Conservation (phyloP, 2,888 invertebrate genomes). For the Apamea anceps region DNA sequence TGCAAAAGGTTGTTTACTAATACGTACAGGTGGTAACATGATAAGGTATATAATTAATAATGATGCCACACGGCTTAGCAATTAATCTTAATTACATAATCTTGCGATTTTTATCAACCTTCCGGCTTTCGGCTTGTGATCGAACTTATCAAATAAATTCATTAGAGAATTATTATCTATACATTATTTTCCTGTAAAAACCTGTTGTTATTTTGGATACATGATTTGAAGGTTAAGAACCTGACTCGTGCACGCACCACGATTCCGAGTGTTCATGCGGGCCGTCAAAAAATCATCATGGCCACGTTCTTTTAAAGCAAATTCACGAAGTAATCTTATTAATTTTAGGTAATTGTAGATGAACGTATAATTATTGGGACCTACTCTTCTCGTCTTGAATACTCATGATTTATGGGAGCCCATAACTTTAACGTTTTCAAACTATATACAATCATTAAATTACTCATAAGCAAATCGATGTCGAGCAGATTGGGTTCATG, state of each 20-base stretch:
- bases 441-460: background rate
- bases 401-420: background rate
- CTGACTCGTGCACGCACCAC: no score
- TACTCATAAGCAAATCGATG: background rate
- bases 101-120: slow-evolving; percentile 4
- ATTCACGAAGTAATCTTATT: background rate
- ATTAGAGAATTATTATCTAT: background rate
- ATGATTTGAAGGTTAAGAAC: background rate
- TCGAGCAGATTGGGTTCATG: background rate
- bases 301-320: background rate
- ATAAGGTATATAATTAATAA: background rate
- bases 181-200: slow-evolving; percentile 15
- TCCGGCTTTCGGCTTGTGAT: background rate
- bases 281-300: background rate
- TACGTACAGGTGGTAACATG: background rate
- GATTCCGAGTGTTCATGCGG: background rate
- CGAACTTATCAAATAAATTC: background rate
- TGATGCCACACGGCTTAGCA: background rate
- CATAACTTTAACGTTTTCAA: background rate
- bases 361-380: background rate
- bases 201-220: slow-evolving; percentile 1
- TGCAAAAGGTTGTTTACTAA: background rate
- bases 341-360: background rate
- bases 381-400: background rate
- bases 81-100: background rate